A percentile compares a stretch with the other conserved stretches of the same genome.
Conservation (phyloP, 2,797 vertebrate species). For the Dendrocincla tyrannina region DNA sequence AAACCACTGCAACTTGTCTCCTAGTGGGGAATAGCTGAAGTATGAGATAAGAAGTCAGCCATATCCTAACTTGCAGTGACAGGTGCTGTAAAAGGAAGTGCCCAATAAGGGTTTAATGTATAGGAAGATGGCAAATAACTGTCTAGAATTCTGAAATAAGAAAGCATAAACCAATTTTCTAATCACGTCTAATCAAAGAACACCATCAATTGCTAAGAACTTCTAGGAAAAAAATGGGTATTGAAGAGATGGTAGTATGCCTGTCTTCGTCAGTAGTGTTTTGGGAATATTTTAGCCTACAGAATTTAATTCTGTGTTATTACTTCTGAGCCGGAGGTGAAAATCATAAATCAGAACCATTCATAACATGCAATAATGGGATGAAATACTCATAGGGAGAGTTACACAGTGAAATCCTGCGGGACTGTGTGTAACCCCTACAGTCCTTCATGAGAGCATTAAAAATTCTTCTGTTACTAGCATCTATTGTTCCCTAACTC, state of each 20-base stretch:
- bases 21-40: conserved; percentile 18
- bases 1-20: neutral
- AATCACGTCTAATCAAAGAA: conserved; percentile 30
- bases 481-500: neutral
- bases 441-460: neutral
- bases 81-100: conserved; percentile 15
- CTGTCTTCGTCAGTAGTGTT: conserved; percentile 5
- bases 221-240: neutral
- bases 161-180: conserved; percentile 15
- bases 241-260: neutral
- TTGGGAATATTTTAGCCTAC: conserved; percentile 34
- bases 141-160: conserved; percentile 30
- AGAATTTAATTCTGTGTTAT: conserved; percentile 61
- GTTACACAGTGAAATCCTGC: conserved; percentile 6
- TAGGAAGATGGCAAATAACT: conserved; percentile 25
- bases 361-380: conserved; percentile 34
- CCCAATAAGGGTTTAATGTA: conserved; percentile 24
- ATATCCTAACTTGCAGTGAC: conserved; percentile 13
- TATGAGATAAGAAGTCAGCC: conserved; percentile 41
- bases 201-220: neutral
- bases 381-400: conserved; percentile 43
- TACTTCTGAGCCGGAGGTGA: conserved; percentile 39
- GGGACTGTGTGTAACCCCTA: conserved; percentile 11
- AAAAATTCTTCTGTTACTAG: neutral
- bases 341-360: conserved; percentile 49